A percentile compares a stretch with the other conserved stretches of the same genome.
phyloP scores from a whole-genome alignment of 2,888 invertebrate species.

The Synergus laeviventris region DNA sequence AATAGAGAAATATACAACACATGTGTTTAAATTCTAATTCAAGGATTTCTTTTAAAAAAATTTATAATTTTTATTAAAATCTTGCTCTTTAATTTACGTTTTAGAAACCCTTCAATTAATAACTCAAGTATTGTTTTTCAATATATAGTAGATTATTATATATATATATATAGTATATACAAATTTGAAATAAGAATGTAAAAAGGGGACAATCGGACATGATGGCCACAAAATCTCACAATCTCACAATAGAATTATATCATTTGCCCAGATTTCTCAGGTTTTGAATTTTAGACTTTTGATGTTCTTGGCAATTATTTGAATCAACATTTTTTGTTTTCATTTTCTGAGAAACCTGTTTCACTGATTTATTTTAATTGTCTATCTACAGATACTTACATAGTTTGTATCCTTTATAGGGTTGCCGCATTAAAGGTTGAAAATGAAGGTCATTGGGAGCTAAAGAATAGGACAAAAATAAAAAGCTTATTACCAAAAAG shows the following conservation, averaged over 20 bases:
- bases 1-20: neutral
- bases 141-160: neutral
- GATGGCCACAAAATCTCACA: conserved; percentile 36
- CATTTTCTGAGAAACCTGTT: conserved; percentile 1
- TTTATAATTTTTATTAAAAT: neutral
- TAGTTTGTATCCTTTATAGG: conserved; percentile 39
- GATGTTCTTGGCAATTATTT: neutral
- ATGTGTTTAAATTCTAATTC: neutral
- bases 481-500: conserved; percentile 37
- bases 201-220: conserved; percentile 27
- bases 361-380: conserved; percentile 8
- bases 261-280: neutral
- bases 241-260: neutral
- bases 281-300: neutral
- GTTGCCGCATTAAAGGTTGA: conserved; percentile 40
- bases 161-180: neutral
- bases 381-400: conserved; percentile 39
- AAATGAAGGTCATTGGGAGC: conserved; percentile 40
- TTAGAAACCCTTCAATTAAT: conserved; percentile 25
- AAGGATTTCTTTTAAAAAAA: conserved; percentile 3
- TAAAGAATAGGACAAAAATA: conserved; percentile 39
- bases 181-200: neutral
- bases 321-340: neutral
- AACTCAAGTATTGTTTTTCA: conserved; percentile 25
- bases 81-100: neutral